Evolutionary conservation across 1,140 invertebrate genomes (phyloP).

Genomic region (Brevipalpus yothersi): DNA sequence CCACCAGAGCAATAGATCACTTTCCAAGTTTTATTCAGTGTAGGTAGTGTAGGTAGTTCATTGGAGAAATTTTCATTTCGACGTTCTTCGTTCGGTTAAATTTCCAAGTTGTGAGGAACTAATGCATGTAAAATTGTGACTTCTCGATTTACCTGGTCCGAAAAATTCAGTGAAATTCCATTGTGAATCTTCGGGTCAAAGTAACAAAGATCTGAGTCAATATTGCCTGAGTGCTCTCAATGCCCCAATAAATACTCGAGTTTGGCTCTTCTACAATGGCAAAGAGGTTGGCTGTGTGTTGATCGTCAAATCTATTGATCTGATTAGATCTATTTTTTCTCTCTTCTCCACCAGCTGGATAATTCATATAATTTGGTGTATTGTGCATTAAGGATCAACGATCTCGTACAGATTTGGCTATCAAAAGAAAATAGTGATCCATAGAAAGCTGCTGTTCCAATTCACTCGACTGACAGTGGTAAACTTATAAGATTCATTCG

Average conservation of each 20-base stretch:
- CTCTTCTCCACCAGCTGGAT: background rate
- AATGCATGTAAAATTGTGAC: no score
- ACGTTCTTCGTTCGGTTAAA: no score
- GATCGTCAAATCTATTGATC: background rate
- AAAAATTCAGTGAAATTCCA: background rate
- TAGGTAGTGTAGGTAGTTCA: background rate
- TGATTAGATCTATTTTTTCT: background rate
- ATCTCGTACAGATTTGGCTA: background rate
- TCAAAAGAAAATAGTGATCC: no score
- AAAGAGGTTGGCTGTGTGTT: background rate
- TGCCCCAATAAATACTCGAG: background rate
- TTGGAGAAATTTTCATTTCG: no score
- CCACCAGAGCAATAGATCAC: background rate
- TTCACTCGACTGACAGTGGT: constrained; percentile 13
- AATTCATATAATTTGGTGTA: background rate
- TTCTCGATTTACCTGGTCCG: no score
- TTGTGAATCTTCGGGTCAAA: background rate
- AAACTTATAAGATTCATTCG: no score
- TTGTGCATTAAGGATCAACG: background rate
- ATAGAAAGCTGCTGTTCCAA: background rate
- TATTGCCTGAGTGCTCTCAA: background rate
- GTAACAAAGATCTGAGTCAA: background rate
- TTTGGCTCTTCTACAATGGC: background rate
- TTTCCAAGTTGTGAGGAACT: no score
- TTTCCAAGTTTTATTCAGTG: background rate